Evolutionary conservation across 2,888 invertebrate genomes (phyloP), one percentile per base, ranked within the genome.

Genomic region (Suillia variegata): DNA sequence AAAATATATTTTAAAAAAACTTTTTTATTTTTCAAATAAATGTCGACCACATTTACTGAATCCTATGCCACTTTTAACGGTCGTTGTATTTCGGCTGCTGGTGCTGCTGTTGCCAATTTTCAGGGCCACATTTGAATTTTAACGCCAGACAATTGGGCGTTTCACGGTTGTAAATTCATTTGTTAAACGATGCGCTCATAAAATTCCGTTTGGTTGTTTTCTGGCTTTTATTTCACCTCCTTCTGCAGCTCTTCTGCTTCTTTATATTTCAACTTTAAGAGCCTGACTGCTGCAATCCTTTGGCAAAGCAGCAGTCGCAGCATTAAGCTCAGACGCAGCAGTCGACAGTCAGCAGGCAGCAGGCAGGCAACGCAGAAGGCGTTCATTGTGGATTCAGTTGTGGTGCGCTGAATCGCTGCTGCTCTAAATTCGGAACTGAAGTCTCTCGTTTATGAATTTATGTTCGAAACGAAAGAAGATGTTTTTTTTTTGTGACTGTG

Each of bases 111-210:
- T 22, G 38, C 26, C 55, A 59, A 53, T 54, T n/a, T 47, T 54
- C 48, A 66, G 68, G 70, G 66, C 68, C 77, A n/a, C n/a, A 78
- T 78, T 78, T 77, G 77, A 73, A 76, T 77, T 79, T 78, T 79
- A 80, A 80, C 80, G 80, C 80, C 80, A 80, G 80, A 80, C 81
- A 77, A 75, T 80, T 80, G 80, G 80, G 80, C 80, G 80, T 80
- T 81, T 75, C 80, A 75, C 74, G 76, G 80, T 79, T 81, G 81
- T 81, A 81, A 81, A 81, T 81, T 81, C 81, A 81, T 81, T 81
- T 81, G 80, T 78, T 81, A 81, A 81, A 81, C 76, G 81, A 80
- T 78, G 78, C 73, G 76, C 79, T 80, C 81, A 80, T 81, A 81
- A 79, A 81, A 78, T 77, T 79, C 68, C 69, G 55, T 68, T 69